Base-by-base conservation (phyloP, 2,888 invertebrate species). In the Polyploca ridens region DNA sequence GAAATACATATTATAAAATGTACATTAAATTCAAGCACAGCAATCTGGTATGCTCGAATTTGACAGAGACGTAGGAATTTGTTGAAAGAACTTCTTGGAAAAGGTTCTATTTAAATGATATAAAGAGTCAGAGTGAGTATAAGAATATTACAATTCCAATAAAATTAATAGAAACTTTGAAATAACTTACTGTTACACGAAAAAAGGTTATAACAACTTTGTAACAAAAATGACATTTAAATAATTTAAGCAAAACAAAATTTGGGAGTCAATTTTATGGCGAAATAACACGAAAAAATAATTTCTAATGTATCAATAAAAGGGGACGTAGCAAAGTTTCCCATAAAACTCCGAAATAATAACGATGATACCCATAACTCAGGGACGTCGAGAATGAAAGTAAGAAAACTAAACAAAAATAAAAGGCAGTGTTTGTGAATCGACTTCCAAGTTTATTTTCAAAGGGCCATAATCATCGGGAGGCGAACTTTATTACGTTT, bases 401-500 rank as follows among this genome's bases (percentile, higher is more conserved):
- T 81, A 82, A 85, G 81, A 81, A 82, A 85, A 87, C 86, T 86
- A 87, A 90, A 90, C 85, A 90, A 89, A 90, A 90, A 90, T 87
- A 89, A 84, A 85, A 86, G 83, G 75, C 82, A 69, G 75, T 83
- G 84, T 86, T 87, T 84, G 84, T 83, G 84, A 86, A 87, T 85
- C 79, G 83, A 84, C 85, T 83, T 79, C 83, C 76, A 81, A 90
- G 89, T 91, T 90, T 90, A 90, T 90, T 89, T 90, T 89, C 84
- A 89, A 87, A 88, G 87, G 86, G 84, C 85, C 84, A 88, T 90
- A 90, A 91, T 92, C 86, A 91, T 90, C 77, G 87, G 73, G 82
- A 87, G 83, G 84, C 83, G 82, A 89, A 89, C 79, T 91, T 93
- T 91, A 93, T 88, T 85, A 85, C 83, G 77, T 79, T 83, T 78